Percentiles rank a stretch among this genome's conserved stretches.
Conservation (phyloP, 2,888 invertebrate species). For the Zelleria hepariella region DNA sequence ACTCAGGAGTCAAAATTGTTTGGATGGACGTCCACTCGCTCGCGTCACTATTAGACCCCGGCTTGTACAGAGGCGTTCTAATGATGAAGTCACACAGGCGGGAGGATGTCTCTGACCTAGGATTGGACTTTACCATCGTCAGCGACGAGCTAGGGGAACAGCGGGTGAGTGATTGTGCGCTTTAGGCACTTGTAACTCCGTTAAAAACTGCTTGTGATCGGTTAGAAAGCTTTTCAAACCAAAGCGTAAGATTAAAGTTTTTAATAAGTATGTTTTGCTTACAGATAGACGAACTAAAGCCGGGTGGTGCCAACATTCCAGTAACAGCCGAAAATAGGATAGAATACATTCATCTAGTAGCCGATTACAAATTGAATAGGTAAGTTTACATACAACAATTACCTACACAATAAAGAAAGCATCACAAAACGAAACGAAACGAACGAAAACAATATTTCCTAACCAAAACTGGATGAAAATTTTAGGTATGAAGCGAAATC, state of each 20-base stretch:
- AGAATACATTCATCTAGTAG: constrained; percentile 96
- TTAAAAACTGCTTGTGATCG: no score
- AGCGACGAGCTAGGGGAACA: background rate
- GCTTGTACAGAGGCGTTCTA: constrained; percentile 90
- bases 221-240: background rate
- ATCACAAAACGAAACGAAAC: no score
- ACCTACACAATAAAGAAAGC: no score
- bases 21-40: constrained; percentile 86
- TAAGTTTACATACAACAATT: constrained; percentile 17
- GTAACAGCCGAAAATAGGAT: constrained; percentile 94
- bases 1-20: no score
- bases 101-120: constrained; percentile 87
- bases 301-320: constrained; percentile 89
- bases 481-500: no score
- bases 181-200: no score
- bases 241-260: background rate
- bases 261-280: background rate
- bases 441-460: no score
- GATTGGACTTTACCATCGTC: background rate
- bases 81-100: constrained; percentile 85
- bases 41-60: constrained; percentile 93
- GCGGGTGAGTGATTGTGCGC: background rate
- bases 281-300: constrained; percentile 89
- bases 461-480: no score
- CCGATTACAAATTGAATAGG: constrained; percentile 95